Evolutionary conservation across 92 coral and sea anemone genomes (phyloP), one percentile per base, ranked within the genome.

Genomic region (Siderastrea radians): DNA sequence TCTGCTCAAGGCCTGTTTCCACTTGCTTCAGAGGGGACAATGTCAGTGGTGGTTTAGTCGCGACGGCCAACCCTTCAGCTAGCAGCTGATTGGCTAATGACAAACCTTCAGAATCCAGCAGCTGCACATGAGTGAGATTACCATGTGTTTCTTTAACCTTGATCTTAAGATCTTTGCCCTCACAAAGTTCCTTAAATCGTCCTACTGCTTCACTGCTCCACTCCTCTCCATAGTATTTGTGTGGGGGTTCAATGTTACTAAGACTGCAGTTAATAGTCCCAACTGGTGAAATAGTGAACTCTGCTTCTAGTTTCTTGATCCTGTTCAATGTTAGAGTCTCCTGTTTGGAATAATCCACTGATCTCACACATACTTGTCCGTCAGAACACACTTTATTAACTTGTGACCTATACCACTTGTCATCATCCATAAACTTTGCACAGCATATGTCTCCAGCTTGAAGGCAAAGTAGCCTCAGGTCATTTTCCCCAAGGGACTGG

Each of bases 391-490:
- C 72, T 75, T 85, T 80, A 44, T 65, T 87, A 38, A 94, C 93
- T 51, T 74, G 87, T 0, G 94, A 94, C 53, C 97, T 91, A 58
- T 84, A 92, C 97, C 97, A 94, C 64, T 90, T 92, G 64, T 90
- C 82, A 74, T 94, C 95, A n/a, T 88, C 95, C 43, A 83, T 83
- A 69, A 86, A 94, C 82, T 94, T 87, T 12, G 93, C 97, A 67
- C 97, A 94, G 70, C 97, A 94, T 15, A 72, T 60, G 3, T 86
- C 80, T 10, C 92, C 94, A 17, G 75, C 74, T 48, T 84, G 89
- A 44, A 75, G 88, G 45, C 72, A 80, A 49, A 65, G 62, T 59
- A 92, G 8, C 79, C 77, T 75, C 76, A 78, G 57, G 51, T 92
- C 97, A 52, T 83, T 94, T 60, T 78, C 92, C 17, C 91, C 88